Conservation (phyloP, 2,888 invertebrate genomes). For the Suillia variegata region DNA sequence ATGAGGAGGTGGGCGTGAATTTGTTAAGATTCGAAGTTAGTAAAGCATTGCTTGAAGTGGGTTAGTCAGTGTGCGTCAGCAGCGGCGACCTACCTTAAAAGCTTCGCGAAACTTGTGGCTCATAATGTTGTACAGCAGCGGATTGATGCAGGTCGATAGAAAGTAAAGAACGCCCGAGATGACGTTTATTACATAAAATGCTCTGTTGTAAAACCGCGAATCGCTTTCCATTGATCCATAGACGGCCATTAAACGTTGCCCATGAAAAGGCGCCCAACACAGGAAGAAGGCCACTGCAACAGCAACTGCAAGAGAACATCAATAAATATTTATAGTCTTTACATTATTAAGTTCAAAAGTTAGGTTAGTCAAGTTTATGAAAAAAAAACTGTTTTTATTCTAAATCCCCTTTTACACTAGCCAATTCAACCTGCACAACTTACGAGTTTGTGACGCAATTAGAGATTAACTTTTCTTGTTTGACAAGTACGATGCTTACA, state of each 20-base stretch:
- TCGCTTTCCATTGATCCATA: constrained; percentile 65
- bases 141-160: constrained; percentile 73
- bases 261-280: constrained; percentile 92
- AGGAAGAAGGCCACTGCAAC: constrained; percentile 83
- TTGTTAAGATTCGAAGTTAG: too few species aligned
- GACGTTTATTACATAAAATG: constrained; percentile 70
- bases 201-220: constrained; percentile 62
- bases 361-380: too few species aligned
- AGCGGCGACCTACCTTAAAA: constrained; percentile 65
- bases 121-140: constrained; percentile 73
- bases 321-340: not conserved
- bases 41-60: constrained; percentile 4
- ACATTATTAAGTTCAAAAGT: too few species aligned
- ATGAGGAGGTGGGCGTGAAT: not conserved
- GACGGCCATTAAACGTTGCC: constrained; percentile 83
- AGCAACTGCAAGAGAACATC: constrained; percentile 70
- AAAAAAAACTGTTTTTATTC: too few species aligned
- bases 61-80: not conserved
- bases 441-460: too few species aligned
- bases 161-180: constrained; percentile 72
- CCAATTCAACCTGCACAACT: too few species aligned
- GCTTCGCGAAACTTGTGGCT: constrained; percentile 74
- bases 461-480: too few species aligned
- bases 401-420: too few species aligned
- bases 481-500: too few species aligned